Evolutionary conservation across 2,113 vertebrate species (phyloP), one percentile per base, ranked within the genome.

Genomic region (Urocynchramus pylzowi): DNA sequence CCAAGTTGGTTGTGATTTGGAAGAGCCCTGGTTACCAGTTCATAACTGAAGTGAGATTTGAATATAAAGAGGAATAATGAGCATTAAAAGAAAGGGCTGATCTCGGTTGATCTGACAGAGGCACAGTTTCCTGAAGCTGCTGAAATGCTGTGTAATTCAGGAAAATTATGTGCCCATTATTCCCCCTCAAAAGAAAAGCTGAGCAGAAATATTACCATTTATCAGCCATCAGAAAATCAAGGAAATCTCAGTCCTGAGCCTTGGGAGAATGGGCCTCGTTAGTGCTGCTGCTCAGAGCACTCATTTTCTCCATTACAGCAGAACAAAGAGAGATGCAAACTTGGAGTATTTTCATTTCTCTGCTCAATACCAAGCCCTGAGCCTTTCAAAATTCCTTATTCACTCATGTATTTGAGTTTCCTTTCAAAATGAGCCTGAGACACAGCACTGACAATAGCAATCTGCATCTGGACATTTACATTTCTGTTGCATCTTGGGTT

Each of bases 381-480:
- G 86, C 74, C 53, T 93, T 74, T 84, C 12, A 7, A 13, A 87
- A 79, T 75, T 33, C 78, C 20, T 90, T 35, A n/a, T 44, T 84
- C 57, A 80, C 30, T 39, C 31, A 12, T 11, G 17, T 31, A 27
- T 89, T 89, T 23, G 22, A 50, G 39, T 73, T 93, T 76, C 69
- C 80, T 89, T 60, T 84, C 73, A 64, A 73, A 87, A 86, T 16
- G 59, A 96, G 95, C 93, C 37, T 39, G 47, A 96, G 96, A 95
- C 49, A 45, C 67, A 60, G 71, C 76, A 10, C 4, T 60, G 69
- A 83, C 84, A 90, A 87, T 33, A 64, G 78, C 69, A 89, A 94
- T 93, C 91, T 84, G 90, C 87, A 97, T 64, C 84, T 95, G 88
- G 52, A 68, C 42, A 91, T 95, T 94, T 84, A 86, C 92, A 96